Conservation (phyloP, 2,113 vertebrate species). For the Pollimyrus isidori region DNA sequence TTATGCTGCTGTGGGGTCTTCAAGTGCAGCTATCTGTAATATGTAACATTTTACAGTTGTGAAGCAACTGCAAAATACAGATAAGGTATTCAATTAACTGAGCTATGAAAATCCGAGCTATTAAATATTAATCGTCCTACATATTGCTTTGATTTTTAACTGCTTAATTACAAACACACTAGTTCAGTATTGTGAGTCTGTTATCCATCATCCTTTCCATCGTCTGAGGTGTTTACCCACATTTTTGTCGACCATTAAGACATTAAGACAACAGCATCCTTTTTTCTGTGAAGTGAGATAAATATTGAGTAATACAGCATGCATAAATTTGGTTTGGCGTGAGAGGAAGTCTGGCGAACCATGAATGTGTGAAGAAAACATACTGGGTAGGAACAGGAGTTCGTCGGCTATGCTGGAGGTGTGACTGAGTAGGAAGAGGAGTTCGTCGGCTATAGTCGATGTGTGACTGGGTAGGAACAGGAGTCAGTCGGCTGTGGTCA, state of each 20-base stretch:
- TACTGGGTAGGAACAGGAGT: not conserved
- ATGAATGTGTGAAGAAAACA: not conserved
- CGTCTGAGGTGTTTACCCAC: conserved; percentile 40
- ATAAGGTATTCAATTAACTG: conserved; percentile 70
- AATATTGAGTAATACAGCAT: not conserved
- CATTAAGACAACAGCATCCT: not conserved
- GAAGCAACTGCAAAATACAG: conserved; percentile 67
- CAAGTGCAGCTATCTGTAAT: conserved; percentile 61
- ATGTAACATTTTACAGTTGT: conserved; percentile 70
- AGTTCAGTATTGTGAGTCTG: conserved; percentile 30
- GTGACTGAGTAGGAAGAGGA: not conserved
- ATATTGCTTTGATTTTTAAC: conserved; percentile 63
- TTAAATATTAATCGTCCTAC: conserved; percentile 64
- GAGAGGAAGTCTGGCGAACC: not conserved
- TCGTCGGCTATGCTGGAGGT: not conserved
- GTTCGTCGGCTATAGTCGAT: not conserved
- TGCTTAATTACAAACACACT: conserved; percentile 59
- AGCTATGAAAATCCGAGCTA: conserved; percentile 52
- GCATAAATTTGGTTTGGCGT: conserved; percentile 38
- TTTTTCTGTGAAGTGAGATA: not conserved
- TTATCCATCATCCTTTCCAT: conserved; percentile 30
- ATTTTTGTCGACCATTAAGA: conserved; percentile 11
- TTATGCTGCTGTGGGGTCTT: conserved; percentile 60
- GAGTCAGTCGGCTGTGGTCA: not conserved
- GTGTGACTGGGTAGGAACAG: not conserved